A percentile compares a stretch with the other conserved stretches of the same genome.
phyloP scores from a whole-genome alignment of 2,113 vertebrate genomes.

The Martes martes region DNA sequence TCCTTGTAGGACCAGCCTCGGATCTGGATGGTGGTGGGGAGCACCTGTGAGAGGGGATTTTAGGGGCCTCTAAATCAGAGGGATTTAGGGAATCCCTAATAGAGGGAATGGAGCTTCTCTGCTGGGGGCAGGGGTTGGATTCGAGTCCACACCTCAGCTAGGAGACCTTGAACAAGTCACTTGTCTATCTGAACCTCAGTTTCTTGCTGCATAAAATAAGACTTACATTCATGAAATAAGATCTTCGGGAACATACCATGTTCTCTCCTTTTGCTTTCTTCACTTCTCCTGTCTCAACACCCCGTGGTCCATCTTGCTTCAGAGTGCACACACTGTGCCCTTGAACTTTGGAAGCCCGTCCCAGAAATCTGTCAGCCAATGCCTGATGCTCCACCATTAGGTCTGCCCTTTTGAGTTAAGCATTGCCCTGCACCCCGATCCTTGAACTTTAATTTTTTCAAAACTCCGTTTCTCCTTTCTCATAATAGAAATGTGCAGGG shows the following conservation, averaged over 20 bases:
- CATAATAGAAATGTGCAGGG: not conserved
- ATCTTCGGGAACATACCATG: accelerated
- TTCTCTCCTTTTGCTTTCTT: not conserved
- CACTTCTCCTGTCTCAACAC: not conserved
- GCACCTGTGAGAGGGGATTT: not conserved
- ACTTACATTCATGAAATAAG: not conserved
- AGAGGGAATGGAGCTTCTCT: not conserved
- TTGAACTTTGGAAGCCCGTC: not conserved
- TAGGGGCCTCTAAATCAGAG: not conserved
- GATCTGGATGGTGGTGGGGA: not conserved
- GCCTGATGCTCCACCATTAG: not conserved
- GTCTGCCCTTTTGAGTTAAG: not conserved
- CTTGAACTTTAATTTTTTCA: not conserved
- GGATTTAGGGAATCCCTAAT: too few relatives aligned
- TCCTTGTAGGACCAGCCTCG: not conserved
- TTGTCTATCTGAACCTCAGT: not conserved
- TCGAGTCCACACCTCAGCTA: not conserved
- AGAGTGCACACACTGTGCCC: not conserved
- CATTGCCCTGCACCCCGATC: not conserved
- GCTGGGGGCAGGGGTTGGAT: not conserved
- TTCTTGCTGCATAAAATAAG: not conserved
- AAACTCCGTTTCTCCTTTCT: not conserved
- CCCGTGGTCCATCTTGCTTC: not conserved
- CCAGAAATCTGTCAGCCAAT: not conserved
- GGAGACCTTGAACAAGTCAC: not conserved